A percentile compares a stretch with the other conserved stretches of the same genome.
Evolutionary conservation across 2,113 vertebrate genomes (phyloP).

Genomic region (Ceratotherium simum): DNA sequence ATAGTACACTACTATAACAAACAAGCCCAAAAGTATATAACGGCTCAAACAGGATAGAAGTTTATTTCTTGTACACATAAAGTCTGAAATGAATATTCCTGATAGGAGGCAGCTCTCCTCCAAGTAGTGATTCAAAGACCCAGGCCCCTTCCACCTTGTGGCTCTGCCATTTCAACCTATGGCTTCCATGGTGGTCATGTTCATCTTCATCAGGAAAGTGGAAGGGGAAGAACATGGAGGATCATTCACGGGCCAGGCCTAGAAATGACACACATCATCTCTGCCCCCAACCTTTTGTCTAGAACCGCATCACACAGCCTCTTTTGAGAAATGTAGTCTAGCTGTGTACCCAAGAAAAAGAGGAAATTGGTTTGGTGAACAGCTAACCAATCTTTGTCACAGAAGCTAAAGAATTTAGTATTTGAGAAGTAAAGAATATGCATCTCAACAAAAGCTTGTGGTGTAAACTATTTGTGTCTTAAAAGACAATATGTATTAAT

Average conservation of each 20-base stretch:
- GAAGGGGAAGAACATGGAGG: too few relatives aligned
- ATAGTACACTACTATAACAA: neutral
- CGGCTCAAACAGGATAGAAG: neutral
- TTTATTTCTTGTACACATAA: neutral
- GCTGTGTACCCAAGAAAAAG: neutral
- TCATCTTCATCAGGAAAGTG: neutral
- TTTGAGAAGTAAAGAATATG: neutral
- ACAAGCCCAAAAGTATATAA: neutral
- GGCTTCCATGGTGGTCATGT: neutral
- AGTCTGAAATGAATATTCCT: neutral
- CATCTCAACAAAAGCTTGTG: neutral
- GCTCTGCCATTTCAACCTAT: neutral
- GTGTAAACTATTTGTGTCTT: neutral
- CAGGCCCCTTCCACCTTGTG: neutral
- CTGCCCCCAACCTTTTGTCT: neutral
- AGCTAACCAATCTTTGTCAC: neutral
- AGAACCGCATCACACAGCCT: neutral
- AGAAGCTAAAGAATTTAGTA: neutral
- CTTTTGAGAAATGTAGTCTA: neutral
- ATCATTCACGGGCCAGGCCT: fast-evolving
- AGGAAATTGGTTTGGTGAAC: neutral
- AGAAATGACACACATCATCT: neutral
- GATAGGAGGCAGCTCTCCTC: neutral
- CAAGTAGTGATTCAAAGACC: neutral
- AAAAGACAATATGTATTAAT: neutral